Evolutionary conservation across 2,888 invertebrate genomes (phyloP), one percentile per base, ranked within the genome.

Genomic region (Ophion slaviceki): DNA sequence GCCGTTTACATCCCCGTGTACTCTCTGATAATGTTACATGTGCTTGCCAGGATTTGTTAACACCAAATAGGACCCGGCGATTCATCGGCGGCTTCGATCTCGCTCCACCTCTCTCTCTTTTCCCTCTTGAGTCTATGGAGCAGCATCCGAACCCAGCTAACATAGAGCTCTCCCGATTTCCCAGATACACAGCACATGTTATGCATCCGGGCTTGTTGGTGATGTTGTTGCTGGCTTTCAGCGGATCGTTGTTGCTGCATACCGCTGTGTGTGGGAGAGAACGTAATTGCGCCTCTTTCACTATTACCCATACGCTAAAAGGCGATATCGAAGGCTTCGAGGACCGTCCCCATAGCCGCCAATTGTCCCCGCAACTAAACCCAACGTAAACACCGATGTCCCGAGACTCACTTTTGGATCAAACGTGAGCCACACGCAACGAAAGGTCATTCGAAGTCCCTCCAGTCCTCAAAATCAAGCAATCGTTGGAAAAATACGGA

Each of bases 81-180:
- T 72, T 74, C 28, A 24, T 72, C 67, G 59, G 66, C 66, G 20
- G 59, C 20, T 28, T 14, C 20, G 20, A 67, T 67, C 57, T 61
- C 14, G 40, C 24, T 62, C 53, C 7, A 14, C 1, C 47, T 70
- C 20, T 80, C 66, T 66, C 53, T 40, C 70, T 66, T 61, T 61
- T 32, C 20, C 72, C 80, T 71, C 66, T 40, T 59, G 70, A 24
- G 17, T 70, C 75, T n/a, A 53, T 14, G 40, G 11, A 45, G 62
- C 36, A 74, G 62, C 78, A 78, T 70, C 78, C 45, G 53, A 78
- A 85, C 70, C 74, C 75, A 68, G 80, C 77, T 68, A 74, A 68
- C 78, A 36, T 70, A 53, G 32, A 36, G 68, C 57, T 45, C 81
- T 68, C 62, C 36, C 62, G 59, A 72, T 84, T 74, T 67, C 64